Base-by-base conservation (phyloP, 2,797 vertebrate species). In the Sebastes trivittatus region DNA sequence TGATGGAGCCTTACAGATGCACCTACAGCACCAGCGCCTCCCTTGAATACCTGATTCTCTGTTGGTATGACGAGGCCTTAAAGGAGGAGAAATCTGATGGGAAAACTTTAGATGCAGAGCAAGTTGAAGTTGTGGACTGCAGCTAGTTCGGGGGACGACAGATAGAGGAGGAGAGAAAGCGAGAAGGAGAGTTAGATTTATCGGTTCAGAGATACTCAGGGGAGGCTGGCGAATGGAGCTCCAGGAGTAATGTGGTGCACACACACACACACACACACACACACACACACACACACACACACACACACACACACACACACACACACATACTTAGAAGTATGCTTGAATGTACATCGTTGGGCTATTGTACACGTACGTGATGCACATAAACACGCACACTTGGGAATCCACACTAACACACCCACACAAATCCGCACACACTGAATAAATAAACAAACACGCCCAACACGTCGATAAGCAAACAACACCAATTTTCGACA, bases 41-140 rank as follows among this genome's bases (percentile, higher is more conserved):
- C 60, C 6, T 14, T 80, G 87, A 87, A 83, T 85, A 80, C 72
- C 46, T 46, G 38, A 85, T 88, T 76, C 9, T 80, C 56, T 20
- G 5, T 54, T 30, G 36, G 58, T 49, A 52, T 76, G 66, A 67
- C 59, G 27, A 75, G 60, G 30, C 36, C 61, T 60, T 36, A 65
- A 4, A 68, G 70, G 14, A 56, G 52, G 49, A 60, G 49, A 55
- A 66, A 73, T 61, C 1, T 73, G 32, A 79, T 34, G 27, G 30
- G 29, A 73, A 82, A 88, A 83, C 69, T 82, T 79, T 23, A 38
- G 22, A 76, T 67, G 58, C n/a, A 58, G 20, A 64, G 22, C 30
- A 60, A 80, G 68, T 18, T 56, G 46, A 59, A 75, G 70, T n/a
- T 72, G 55, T 62, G 34, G 29, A 61, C 74, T 59, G 69, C 59